Evolutionary conservation across 2,797 vertebrate species (phyloP).

Genomic region (Paedocypris micromegethes): DNA sequence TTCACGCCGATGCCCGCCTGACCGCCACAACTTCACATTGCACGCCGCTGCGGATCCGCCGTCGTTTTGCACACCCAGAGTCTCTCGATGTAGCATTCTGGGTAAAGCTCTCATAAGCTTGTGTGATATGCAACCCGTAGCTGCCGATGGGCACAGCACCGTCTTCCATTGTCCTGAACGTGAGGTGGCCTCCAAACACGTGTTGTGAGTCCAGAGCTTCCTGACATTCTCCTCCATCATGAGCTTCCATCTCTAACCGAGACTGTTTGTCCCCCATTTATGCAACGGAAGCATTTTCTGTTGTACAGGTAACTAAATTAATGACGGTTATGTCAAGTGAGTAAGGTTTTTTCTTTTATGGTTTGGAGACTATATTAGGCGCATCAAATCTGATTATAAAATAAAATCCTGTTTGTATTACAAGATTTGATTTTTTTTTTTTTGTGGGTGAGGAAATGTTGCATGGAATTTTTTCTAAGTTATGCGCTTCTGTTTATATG

Average conservation of each 20-base stretch:
- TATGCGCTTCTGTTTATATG: too few species aligned
- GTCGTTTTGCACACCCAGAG: conserved; percentile 2
- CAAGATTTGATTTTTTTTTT: too few species aligned
- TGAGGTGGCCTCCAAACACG: conserved; percentile 32
- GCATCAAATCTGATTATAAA: too few species aligned
- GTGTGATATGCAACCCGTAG: conserved; percentile 38
- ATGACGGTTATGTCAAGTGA: not conserved
- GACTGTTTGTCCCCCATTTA: conserved; percentile 30
- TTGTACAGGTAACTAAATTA: conserved; percentile 37
- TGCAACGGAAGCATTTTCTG: conserved; percentile 32
- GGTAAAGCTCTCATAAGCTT: conserved; percentile 38
- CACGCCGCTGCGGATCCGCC: not conserved
- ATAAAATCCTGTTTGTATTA: too few species aligned
- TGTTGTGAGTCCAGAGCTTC: conserved; percentile 22
- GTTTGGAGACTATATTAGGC: not conserved
- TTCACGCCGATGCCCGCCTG: conserved; percentile 26
- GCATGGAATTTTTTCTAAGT: too few species aligned
- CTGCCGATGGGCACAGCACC: conserved; percentile 16
- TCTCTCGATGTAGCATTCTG: conserved; percentile 20
- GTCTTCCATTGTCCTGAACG: conserved; percentile 24
- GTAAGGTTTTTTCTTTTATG: not conserved
- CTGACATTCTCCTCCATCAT: not conserved
- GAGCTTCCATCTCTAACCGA: conserved; percentile 37
- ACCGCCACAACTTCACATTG: conserved; percentile 1
- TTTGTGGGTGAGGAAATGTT: too few species aligned